Percentiles rank a stretch among this genome's conserved stretches.
These are phyloP conservation scores for Oreocharis arfaki DNA, from an alignment of 2,113 vertebrate species.

Conservation along the genomic window DNA sequence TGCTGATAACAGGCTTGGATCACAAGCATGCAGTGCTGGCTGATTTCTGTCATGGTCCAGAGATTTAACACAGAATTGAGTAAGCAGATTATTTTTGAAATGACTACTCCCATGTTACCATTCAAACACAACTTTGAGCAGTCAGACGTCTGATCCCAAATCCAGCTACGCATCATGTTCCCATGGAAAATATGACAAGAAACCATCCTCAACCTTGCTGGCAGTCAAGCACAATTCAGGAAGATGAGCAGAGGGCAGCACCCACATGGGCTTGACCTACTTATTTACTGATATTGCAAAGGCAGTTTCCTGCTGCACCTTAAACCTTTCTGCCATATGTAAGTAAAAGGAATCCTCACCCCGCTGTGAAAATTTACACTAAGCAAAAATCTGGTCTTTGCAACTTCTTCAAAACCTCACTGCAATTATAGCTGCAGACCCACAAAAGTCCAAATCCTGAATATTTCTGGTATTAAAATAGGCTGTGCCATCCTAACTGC, in stretches of 20 bases:
- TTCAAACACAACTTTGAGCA: background rate
- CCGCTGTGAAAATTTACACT: background rate
- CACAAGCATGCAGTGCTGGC: background rate
- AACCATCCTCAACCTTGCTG: background rate
- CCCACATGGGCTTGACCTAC: background rate
- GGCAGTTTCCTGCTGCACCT: background rate
- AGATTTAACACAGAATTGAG: background rate
- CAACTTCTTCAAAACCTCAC: background rate
- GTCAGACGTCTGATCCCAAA: background rate
- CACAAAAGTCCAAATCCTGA: background rate
- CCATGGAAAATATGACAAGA: background rate
- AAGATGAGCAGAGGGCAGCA: background rate
- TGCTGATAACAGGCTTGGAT: background rate
- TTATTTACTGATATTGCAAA: background rate
- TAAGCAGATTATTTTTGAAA: background rate
- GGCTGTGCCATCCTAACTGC: background rate
- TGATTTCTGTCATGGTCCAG: background rate
- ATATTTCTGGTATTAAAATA: constrained; percentile 46
- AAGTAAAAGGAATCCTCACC: background rate
- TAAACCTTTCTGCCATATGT: background rate
- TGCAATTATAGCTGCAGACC: background rate
- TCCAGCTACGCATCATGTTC: background rate
- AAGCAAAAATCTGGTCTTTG: background rate
- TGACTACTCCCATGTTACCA: background rate
- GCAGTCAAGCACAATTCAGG: background rate